A percentile compares a stretch with the other conserved stretches of the same genome.
phyloP scores from a whole-genome alignment of 2,797 vertebrate genomes.

The Moxostoma hubbsi region DNA sequence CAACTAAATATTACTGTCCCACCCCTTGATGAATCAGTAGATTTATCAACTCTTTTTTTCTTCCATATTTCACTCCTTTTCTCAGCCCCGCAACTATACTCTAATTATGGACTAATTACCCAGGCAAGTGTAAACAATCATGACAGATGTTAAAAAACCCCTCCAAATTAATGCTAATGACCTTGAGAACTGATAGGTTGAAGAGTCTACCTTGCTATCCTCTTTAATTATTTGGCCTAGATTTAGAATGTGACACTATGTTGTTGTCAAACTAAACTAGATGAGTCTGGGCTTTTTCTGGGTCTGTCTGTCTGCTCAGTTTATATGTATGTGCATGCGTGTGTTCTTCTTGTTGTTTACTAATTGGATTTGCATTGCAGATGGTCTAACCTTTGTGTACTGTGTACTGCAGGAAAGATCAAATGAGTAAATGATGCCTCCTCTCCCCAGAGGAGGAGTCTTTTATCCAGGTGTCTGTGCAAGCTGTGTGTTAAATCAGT shows the following conservation, averaged over 20 bases:
- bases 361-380: conserved; percentile 47
- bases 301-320: conserved; percentile 11
- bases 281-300: conserved; percentile 27
- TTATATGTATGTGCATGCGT: conserved; percentile 28
- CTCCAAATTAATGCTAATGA: conserved; percentile 82
- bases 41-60: neutral
- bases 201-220: conserved; percentile 61
- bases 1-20: neutral
- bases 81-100: conserved; percentile 72
- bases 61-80: conserved; percentile 15
- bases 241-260: conserved; percentile 24
- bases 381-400: conserved; percentile 29
- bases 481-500: neutral
- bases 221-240: conserved; percentile 64
- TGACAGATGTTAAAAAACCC: conserved; percentile 84
- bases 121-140: conserved; percentile 90
- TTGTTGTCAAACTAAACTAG: neutral
- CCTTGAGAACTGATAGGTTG: conserved; percentile 75
- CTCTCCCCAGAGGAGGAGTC: conserved; percentile 11
- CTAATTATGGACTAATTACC: conserved; percentile 95
- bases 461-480: conserved; percentile 2
- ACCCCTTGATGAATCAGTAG: neutral
- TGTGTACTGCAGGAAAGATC: conserved; percentile 29
- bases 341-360: conserved; percentile 23
- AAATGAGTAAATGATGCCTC: conserved; percentile 22